Conservation (phyloP, 2,113 vertebrate species). For the Leucopsar rothschildi region DNA sequence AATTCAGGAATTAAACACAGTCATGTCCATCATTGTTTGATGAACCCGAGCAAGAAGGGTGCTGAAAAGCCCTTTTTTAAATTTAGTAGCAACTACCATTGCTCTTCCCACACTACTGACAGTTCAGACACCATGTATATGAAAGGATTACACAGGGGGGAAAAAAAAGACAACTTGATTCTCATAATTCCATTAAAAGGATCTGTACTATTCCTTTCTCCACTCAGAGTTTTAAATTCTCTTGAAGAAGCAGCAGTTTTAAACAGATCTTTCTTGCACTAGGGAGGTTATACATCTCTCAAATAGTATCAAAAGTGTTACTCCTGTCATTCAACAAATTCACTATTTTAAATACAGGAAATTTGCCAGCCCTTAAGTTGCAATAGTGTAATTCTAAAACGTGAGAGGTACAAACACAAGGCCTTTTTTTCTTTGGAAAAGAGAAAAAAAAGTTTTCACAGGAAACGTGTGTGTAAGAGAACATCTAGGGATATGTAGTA, state of each 20-base stretch:
- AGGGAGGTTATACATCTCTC: not conserved
- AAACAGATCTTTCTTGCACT: not conserved
- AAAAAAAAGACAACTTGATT: not conserved
- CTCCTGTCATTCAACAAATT: not conserved
- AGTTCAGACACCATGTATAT: not conserved
- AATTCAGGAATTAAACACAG: not conserved
- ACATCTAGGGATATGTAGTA: not conserved
- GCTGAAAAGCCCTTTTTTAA: not conserved
- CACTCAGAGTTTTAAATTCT: not conserved
- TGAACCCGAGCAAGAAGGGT: not conserved
- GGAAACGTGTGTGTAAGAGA: not conserved
- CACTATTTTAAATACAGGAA: not conserved
- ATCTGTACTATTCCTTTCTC: not conserved
- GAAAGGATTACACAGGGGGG: not conserved
- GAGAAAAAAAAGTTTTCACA: not conserved
- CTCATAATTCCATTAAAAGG: not conserved
- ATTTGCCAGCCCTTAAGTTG: not conserved
- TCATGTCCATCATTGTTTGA: not conserved
- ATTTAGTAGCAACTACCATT: not conserved
- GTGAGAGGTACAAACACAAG: not conserved
- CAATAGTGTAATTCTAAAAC: not conserved
- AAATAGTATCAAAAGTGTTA: not conserved
- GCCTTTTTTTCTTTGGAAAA: not conserved
- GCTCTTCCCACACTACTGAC: not conserved
- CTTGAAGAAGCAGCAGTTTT: not conserved